Conservation (phyloP, 2,888 invertebrate genomes). For the Scrobipalpa costella region DNA sequence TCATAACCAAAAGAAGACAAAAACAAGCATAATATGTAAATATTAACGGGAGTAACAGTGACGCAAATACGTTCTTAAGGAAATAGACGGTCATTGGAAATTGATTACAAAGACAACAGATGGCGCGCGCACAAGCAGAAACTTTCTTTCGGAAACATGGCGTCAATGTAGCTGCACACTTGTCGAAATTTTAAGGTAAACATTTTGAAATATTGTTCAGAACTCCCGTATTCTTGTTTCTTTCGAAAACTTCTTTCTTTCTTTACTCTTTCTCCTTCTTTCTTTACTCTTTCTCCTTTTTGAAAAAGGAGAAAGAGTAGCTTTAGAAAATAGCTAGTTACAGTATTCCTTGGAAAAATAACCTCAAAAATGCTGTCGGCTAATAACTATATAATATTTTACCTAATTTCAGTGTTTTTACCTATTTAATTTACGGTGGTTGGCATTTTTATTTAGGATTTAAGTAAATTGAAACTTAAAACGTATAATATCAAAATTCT, state of each 20-base stretch:
- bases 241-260: too few species aligned
- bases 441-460: too few species aligned
- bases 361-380: not conserved
- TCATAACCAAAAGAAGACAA: too few species aligned
- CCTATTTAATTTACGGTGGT: too few species aligned
- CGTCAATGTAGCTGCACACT: not conserved
- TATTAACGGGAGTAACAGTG: too few species aligned
- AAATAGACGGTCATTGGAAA: not conserved
- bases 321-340: not conserved
- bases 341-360: not conserved
- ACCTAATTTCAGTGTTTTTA: not conserved
- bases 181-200: not conserved
- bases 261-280: too few species aligned
- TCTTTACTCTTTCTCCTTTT: not conserved
- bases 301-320: not conserved
- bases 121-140: not conserved
- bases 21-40: too few species aligned
- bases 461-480: too few species aligned
- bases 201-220: not conserved
- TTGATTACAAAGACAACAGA: not conserved
- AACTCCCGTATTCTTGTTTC: not conserved
- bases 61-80: too few species aligned
- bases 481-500: too few species aligned
- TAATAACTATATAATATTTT: not conserved
- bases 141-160: conserved; percentile 1